phyloP scores from a whole-genome alignment of 2,797 vertebrate genomes.

The Ambastaia sidthimunki region DNA sequence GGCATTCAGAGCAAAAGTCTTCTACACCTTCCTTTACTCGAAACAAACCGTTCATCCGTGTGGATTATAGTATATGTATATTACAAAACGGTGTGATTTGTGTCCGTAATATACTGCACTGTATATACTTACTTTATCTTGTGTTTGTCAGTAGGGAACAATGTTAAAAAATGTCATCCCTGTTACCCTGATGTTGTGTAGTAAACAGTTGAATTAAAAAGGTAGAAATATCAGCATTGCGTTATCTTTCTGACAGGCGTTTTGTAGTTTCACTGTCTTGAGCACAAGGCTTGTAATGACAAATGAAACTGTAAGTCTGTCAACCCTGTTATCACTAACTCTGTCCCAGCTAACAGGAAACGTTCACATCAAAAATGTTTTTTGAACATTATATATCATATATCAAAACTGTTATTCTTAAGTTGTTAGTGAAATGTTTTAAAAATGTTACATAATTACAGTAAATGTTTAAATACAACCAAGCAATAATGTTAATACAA shows the following conservation, averaged over 20 bases:
- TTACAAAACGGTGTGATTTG: not conserved
- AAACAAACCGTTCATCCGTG: not conserved
- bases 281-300: not conserved
- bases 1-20: constrained; percentile 42
- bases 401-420: too few species aligned
- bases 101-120: too few species aligned
- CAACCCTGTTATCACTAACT: not conserved
- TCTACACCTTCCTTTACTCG: constrained; percentile 6
- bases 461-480: too few species aligned
- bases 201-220: not conserved
- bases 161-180: not conserved
- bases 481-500: too few species aligned
- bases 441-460: too few species aligned
- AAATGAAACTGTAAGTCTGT: not conserved
- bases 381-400: too few species aligned
- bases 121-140: too few species aligned
- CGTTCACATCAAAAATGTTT: too few species aligned
- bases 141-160: too few species aligned
- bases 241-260: not conserved
- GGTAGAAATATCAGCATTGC: not conserved
- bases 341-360: too few species aligned
- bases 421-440: too few species aligned
- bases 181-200: not conserved
- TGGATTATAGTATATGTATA: not conserved
- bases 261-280: not conserved